Evolutionary conservation across 2,113 vertebrate species (phyloP).

Genomic region (Seriola dumerili): DNA sequence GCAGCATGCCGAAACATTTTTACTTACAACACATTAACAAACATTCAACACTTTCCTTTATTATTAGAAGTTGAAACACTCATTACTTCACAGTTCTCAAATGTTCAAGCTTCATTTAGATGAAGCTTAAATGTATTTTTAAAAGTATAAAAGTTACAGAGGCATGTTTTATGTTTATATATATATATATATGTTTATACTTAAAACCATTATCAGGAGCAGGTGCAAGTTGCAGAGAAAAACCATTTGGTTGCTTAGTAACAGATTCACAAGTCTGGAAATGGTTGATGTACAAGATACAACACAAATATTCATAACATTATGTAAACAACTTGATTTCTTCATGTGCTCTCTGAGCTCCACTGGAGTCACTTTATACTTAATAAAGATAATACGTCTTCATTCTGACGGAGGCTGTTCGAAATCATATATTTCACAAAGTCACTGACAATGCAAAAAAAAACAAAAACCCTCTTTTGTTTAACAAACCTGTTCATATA

Average conservation of each 20-base stretch:
- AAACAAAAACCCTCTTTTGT: background rate
- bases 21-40: background rate
- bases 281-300: background rate
- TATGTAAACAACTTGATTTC: background rate
- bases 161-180: background rate
- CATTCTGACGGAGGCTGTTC: no score
- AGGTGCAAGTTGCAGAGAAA: background rate
- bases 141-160: background rate
- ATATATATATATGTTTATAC: no score
- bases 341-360: background rate
- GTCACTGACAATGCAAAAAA: background rate
- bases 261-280: background rate
- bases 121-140: background rate
- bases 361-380: no score
- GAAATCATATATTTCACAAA: background rate
- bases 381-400: no score
- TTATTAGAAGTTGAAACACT: background rate
- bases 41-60: background rate
- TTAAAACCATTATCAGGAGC: background rate
- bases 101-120: background rate
- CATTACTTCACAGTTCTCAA: background rate
- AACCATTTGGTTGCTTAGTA: background rate
- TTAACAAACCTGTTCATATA: conserved; percentile 26
- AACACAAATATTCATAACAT: background rate
- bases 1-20: background rate